A percentile compares a stretch with the other conserved stretches of the same genome.
Conservation (phyloP, 2,888 invertebrate genomes). For the Ditula angustiorana region DNA sequence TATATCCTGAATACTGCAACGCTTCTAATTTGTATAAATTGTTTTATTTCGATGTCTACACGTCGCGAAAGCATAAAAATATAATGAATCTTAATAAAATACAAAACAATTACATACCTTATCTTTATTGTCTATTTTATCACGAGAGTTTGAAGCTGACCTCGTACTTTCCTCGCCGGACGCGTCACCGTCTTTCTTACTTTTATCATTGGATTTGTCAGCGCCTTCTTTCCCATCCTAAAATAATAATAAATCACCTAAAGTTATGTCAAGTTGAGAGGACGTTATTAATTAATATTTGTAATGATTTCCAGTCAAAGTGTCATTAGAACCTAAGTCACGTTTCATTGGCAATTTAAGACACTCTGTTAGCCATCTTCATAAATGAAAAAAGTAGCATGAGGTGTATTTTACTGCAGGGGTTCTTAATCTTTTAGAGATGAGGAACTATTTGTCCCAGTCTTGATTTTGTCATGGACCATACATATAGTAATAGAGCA, state of each 20-base stretch:
- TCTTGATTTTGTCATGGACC: no score
- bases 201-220: constrained; percentile 63
- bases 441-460: no score
- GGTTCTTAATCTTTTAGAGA: no score
- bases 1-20: no score
- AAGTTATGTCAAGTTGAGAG: background rate
- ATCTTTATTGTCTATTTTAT: constrained; percentile 80
- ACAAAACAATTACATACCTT: constrained; percentile 65
- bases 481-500: no score
- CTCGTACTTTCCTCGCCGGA: constrained; percentile 69
- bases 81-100: background rate
- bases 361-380: no score
- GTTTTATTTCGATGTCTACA: no score
- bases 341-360: no score
- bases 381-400: no score
- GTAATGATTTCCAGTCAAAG: background rate
- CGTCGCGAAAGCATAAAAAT: background rate
- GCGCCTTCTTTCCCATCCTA: constrained; percentile 71
- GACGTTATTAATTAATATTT: background rate
- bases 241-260: constrained; percentile 14
- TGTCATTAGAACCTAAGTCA: no score
- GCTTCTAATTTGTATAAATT: no score
- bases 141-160: constrained; percentile 68
- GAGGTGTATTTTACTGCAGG: no score
- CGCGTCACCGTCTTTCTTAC: constrained; percentile 77